These are phyloP conservation scores for Agrilus cyanescens DNA, from an alignment of 2,888 invertebrate species.

Conservation along the genomic window DNA sequence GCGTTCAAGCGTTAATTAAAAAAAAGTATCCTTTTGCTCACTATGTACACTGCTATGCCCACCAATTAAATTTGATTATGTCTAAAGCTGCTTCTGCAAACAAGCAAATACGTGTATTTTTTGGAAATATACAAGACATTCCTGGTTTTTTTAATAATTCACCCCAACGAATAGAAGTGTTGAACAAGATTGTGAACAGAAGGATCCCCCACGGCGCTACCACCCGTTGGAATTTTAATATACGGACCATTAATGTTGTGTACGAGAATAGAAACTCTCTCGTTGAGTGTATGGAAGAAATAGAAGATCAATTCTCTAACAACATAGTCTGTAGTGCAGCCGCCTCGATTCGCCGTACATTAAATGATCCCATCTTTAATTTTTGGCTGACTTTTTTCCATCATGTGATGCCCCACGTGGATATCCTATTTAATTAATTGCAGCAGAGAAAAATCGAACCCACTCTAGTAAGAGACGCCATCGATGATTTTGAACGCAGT, in stretches of 20 bases:
- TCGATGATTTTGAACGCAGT: too few relatives aligned
- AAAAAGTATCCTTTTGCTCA: conserved; percentile 8
- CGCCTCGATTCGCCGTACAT: neutral
- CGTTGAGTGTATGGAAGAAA: conserved; percentile 3
- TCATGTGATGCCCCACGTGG: conserved; percentile 5
- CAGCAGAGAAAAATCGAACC: too few relatives aligned
- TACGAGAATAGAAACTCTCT: conserved; percentile 1
- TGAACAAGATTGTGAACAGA: neutral
- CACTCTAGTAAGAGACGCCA: too few relatives aligned
- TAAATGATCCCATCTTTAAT: conserved; percentile 2
- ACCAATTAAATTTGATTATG: conserved; percentile 14
- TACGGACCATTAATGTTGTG: conserved; percentile 1
- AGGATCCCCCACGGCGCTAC: neutral
- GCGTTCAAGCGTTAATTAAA: conserved; percentile 16
- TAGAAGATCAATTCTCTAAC: neutral
- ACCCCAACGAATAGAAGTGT: neutral
- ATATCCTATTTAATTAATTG: too few relatives aligned
- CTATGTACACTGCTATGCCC: conserved; percentile 15
- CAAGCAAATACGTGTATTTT: neutral
- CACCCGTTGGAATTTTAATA: conserved; percentile 1
- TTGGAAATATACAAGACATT: neutral
- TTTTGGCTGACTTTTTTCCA: conserved; percentile 6
- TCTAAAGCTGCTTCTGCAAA: conserved; percentile 1
- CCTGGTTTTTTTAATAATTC: conserved; percentile 1
- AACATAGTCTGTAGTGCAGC: neutral